Conservation (phyloP, 2,113 vertebrate species). For the Melospiza georgiana region DNA sequence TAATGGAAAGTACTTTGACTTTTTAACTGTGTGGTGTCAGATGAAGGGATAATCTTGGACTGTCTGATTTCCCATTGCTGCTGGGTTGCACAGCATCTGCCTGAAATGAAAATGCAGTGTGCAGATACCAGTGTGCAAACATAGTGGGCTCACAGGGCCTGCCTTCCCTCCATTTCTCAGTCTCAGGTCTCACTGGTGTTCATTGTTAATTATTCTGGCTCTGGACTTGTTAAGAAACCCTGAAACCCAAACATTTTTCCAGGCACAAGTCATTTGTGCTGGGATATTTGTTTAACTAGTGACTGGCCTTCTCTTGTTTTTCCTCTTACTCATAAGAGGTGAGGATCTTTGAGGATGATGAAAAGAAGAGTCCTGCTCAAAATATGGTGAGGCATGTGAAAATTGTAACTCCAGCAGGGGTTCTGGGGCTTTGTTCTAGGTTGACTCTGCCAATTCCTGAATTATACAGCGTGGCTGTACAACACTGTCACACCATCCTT, state of each 20-base stretch:
- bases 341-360: background rate
- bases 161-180: slow-evolving; percentile 19
- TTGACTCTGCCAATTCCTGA: background rate
- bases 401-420: background rate
- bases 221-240: background rate
- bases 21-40: background rate
- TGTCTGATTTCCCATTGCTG: background rate
- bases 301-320: background rate
- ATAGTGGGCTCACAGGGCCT: background rate
- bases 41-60: background rate
- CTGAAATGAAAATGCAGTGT: background rate
- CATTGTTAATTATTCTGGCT: background rate
- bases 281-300: background rate
- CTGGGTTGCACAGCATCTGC: background rate
- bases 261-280: background rate
- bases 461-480: background rate
- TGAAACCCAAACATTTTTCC: background rate
- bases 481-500: background rate
- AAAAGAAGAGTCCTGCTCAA: background rate
- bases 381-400: background rate
- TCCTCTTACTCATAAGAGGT: background rate
- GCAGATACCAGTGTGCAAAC: background rate
- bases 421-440: background rate
- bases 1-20: background rate
- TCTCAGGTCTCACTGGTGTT: background rate